Evolutionary conservation across 2,888 invertebrate species (phyloP), one percentile per base, ranked within the genome.

Genomic region (Caenorhabditis doughertyi): DNA sequence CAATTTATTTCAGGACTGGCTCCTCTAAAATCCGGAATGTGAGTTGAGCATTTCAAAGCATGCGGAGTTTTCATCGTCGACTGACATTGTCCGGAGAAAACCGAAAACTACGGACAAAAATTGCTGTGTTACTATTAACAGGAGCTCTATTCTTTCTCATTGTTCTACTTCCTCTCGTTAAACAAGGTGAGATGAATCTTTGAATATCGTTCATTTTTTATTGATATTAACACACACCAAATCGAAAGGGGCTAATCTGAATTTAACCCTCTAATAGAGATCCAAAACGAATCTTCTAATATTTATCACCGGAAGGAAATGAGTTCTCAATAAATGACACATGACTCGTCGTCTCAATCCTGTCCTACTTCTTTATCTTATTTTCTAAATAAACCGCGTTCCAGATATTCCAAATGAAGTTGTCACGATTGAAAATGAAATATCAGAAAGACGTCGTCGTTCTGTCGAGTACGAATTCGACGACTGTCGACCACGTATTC

Each of bases 401-500:
- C 67, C 74, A 74, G 74, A 74, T 39, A 32, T 65, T 67, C 56
- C 49, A 16, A 32, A 27, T 16, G 76, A 51, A n/a, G 25, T 42
- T 21, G 44, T 27, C 44, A 2, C 47, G 2, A 32, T 29, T 42
- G 72, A 72, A 39, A 35, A 49, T 18, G 62, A 60, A 39, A 21
- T 42, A 13, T 23, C 16, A 9, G n/a, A 8, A 16, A 49, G 58
- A 35, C 39, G 25, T 23, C 55, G 64, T 16, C 73, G 73, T 23
- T 73, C 73, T 9, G 73, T 79, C 32, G 62, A 47, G 11, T 73
- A 72, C 42, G 82, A 82, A 47, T 83, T 83, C 21, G 83, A 83
- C 13, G 83, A 83, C 64, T 83, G 83, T 42, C 55, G 71, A 29
- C 79, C 83, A 9, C 27, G 82, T 8, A 73, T 82, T 64, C 82